Percentiles rank a stretch among this genome's conserved stretches.
These are phyloP conservation scores for Hirtodrosophila cameraria DNA, from an alignment of 2,888 invertebrate species.

Conservation along the genomic window DNA sequence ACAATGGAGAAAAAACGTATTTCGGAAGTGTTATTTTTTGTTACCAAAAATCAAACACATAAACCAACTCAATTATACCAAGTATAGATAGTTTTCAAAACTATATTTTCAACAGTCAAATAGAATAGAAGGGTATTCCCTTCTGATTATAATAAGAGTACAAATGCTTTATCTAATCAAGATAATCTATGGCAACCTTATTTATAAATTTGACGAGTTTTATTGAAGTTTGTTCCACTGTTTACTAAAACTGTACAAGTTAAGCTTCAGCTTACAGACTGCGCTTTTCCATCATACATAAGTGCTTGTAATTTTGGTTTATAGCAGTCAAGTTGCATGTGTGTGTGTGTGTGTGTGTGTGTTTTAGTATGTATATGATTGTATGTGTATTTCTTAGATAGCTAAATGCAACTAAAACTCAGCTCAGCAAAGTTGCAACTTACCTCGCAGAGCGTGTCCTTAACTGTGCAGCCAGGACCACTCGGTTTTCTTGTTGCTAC, in stretches of 20 bases:
- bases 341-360: conserved; percentile 13
- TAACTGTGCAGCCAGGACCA: conserved; percentile 33
- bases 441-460: conserved; percentile 34
- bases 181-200: too few species aligned
- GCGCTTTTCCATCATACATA: conserved; percentile 9
- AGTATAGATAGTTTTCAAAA: too few species aligned
- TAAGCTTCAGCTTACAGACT: neutral
- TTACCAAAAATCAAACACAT: too few species aligned
- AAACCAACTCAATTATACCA: too few species aligned
- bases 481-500: conserved; percentile 14
- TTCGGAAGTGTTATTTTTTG: too few species aligned
- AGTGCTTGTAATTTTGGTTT: conserved; percentile 42
- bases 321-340: conserved; percentile 28
- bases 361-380: conserved; percentile 15
- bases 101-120: too few species aligned
- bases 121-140: too few species aligned
- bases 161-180: too few species aligned
- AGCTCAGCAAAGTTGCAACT: conserved; percentile 34
- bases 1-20: too few species aligned
- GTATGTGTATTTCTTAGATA: conserved; percentile 31
- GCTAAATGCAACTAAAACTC: conserved; percentile 24
- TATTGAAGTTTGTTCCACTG: neutral
- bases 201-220: neutral
- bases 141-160: too few species aligned
- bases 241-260: neutral